Base-by-base conservation (phyloP, 1,140 invertebrate genomes). In the Papilio machaon region DNA sequence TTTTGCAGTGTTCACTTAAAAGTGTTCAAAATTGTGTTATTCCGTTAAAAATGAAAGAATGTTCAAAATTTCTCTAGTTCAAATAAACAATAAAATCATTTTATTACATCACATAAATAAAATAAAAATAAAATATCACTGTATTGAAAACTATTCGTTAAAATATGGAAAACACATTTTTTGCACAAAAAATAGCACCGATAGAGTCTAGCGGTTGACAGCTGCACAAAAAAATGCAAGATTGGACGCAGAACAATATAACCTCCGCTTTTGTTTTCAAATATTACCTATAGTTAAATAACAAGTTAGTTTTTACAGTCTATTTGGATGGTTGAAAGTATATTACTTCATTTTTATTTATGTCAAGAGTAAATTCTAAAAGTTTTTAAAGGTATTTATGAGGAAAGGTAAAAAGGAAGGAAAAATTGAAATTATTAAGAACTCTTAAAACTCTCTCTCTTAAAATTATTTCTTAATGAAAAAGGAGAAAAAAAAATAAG, bases 191-290 rank as follows among this genome's bases (percentile, higher is more conserved):
- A 70, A 35, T 35, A 35, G 64, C 64, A 3, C 30, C 64, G 11
- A 30, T 64, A 64, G 30, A 35, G 5, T 19, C 30, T 13, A 70
- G 64, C 64, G 5, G 64, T 70, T 70, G 64, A 70, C 64, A 70
- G 4, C 30, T 35, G 6, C 11, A 70, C 64, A 70, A 70, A 35
- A 67, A 15, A 35, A 1, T 70, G 64, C 23, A 38, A 70, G 64
- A 70, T 70, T 70, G 64, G 64, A 30, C 30, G 19, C 23, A 70
- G 64, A 70, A 70, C 64, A 70, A 70, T 67, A 15, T 67, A 30
- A 67, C 30, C 60, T 35, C 13, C 64, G 64, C 30, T 70, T 38
- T 70, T 70, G 23, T 70, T 15, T 67, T 70, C 30, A 70, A 70
- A 70, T 30, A 67, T 9, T 35, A 67, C 15, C 30, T 23, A 60